A percentile compares a stretch with the other conserved stretches of the same genome.
These are phyloP conservation scores for Carabus problematicus DNA, from an alignment of 2,888 invertebrate genomes.

Conservation along the genomic window DNA sequence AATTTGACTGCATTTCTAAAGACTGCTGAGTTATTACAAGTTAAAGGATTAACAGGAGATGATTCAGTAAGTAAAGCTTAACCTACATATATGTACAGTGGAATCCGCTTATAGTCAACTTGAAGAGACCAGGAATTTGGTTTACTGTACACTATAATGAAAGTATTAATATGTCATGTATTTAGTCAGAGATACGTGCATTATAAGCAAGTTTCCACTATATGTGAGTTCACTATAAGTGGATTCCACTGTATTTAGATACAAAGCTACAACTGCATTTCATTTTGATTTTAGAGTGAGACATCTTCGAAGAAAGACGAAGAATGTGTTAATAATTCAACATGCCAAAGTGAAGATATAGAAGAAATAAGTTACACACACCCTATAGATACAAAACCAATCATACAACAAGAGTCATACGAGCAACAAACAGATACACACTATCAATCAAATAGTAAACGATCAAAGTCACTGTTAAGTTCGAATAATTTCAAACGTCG, in stretches of 20 bases:
- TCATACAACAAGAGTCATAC: constrained; percentile 29
- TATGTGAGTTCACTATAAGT: too few species aligned
- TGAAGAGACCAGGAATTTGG: too few species aligned
- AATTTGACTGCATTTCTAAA: constrained; percentile 74
- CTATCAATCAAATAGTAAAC: constrained; percentile 30
- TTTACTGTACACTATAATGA: too few species aligned
- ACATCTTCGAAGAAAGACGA: constrained; percentile 55
- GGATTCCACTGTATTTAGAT: not conserved
- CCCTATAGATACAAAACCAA: constrained; percentile 52
- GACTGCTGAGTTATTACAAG: constrained; percentile 74
- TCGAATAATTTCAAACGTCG: constrained; percentile 38
- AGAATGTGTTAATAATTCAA: constrained; percentile 49
- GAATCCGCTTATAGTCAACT: too few species aligned
- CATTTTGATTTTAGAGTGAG: constrained; percentile 53
- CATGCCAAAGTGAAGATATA: constrained; percentile 46
- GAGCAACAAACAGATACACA: constrained; percentile 12
- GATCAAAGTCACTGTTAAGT: constrained; percentile 13
- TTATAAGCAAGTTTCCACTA: too few species aligned
- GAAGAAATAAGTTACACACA: constrained; percentile 53
- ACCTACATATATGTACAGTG: too few species aligned
- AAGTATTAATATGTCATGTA: too few species aligned
- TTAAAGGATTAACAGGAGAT: constrained; percentile 70
- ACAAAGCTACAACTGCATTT: not conserved
- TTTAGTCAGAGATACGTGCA: too few species aligned
- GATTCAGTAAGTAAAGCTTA: constrained; percentile 55